Conservation (phyloP, 1,140 invertebrate species). For the Camponotus pennsylvanicus region DNA sequence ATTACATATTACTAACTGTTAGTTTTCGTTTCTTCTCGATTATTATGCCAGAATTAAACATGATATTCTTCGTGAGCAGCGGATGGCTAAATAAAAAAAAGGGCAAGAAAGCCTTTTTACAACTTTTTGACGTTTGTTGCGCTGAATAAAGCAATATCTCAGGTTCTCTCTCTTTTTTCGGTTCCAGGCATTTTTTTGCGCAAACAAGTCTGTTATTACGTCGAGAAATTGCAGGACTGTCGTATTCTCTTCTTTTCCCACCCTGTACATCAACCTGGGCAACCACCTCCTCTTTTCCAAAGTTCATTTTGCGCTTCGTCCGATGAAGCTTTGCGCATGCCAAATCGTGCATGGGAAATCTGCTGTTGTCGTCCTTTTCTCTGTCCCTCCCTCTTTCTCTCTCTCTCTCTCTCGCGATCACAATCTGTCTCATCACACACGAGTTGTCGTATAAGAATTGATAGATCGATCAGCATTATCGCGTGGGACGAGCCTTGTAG, state of each 20-base stretch:
- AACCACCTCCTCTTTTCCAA: conserved; percentile 44
- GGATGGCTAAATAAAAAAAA: conserved; percentile 11
- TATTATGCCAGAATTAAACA: conserved; percentile 40
- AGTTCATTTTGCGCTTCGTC: conserved; percentile 40
- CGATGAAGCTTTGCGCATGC: conserved; percentile 31
- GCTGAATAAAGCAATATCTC: conserved; percentile 74
- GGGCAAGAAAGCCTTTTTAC: conserved; percentile 67
- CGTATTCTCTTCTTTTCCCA: conserved; percentile 4
- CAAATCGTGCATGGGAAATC: conserved; percentile 25
- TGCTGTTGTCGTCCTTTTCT: neutral
- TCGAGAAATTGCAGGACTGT: conserved; percentile 69
- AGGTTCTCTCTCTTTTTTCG: conserved; percentile 18
- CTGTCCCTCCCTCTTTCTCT: neutral
- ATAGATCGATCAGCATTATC: conserved; percentile 35
- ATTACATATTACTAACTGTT: neutral
- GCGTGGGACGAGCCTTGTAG: conserved; percentile 23
- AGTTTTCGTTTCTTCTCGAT: neutral
- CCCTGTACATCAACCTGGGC: neutral
- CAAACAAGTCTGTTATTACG: conserved; percentile 70
- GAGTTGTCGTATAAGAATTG: conserved; percentile 17
- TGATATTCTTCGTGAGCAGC: neutral
- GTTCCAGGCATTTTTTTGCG: conserved; percentile 56
- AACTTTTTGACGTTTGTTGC: conserved; percentile 54
- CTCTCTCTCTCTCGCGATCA: neutral
- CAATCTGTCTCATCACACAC: conserved; percentile 28